A percentile compares a stretch with the other conserved stretches of the same genome.
Evolutionary conservation across 2,113 vertebrate species (phyloP).

Genomic region (Rhipidura dahli): DNA sequence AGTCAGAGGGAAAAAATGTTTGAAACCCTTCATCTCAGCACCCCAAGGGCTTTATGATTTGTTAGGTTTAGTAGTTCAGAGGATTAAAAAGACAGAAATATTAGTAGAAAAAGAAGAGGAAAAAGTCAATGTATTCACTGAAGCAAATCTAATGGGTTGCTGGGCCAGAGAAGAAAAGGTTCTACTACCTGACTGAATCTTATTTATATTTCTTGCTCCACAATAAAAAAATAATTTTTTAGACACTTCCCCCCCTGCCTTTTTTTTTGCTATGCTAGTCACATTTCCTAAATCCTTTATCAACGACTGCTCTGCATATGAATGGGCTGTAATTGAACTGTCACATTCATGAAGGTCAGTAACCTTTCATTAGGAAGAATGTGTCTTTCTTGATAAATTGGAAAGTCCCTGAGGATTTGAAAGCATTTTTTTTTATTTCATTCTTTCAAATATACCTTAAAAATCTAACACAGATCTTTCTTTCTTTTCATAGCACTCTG

Average conservation of each 20-base stretch:
- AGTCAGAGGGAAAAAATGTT: slow-evolving; percentile 63
- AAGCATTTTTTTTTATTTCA: slow-evolving; percentile 69
- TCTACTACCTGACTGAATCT: slow-evolving; percentile 71
- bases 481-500: slow-evolving; percentile 33
- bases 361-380: slow-evolving; percentile 86
- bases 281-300: slow-evolving; percentile 81
- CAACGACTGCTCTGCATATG: slow-evolving; percentile 80
- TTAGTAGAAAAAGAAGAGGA: slow-evolving; percentile 61
- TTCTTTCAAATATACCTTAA: slow-evolving; percentile 69
- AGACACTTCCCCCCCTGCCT: background rate
- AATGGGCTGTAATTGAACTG: slow-evolving; percentile 84
- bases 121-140: slow-evolving; percentile 65
- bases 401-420: slow-evolving; percentile 78
- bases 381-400: slow-evolving; percentile 83
- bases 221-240: slow-evolving; percentile 74
- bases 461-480: slow-evolving; percentile 68
- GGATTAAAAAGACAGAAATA: slow-evolving; percentile 79
- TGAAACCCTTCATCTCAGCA: slow-evolving; percentile 69
- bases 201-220: slow-evolving; percentile 76
- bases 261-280: slow-evolving; percentile 78
- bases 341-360: slow-evolving; percentile 85
- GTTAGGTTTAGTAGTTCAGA: slow-evolving; percentile 75
- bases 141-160: slow-evolving; percentile 75
- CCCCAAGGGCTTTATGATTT: slow-evolving; percentile 75
- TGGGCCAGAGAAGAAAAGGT: slow-evolving; percentile 64